These are phyloP conservation scores for Cyprinodon variegatus DNA, from an alignment of 2,113 vertebrate species.

Conservation along the genomic window DNA sequence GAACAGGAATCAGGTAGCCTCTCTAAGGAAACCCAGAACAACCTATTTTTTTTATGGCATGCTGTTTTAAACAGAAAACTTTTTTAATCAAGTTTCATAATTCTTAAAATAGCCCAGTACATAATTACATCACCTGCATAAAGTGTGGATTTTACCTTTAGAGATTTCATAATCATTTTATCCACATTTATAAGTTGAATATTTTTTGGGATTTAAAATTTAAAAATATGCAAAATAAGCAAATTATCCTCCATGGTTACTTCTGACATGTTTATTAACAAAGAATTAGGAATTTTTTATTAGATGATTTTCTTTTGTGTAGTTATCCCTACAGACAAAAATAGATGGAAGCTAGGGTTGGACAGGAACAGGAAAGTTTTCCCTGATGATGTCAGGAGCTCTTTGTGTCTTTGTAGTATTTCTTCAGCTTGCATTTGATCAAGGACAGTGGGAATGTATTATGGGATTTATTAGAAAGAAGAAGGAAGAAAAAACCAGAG, in stretches of 20 bases:
- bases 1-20: constrained; percentile 54
- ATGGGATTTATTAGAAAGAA: constrained; percentile 51
- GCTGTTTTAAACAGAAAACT: neutral
- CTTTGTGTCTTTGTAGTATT: constrained; percentile 29
- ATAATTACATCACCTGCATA: constrained; percentile 22
- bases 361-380: constrained; percentile 32
- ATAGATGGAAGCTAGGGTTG: constrained; percentile 57
- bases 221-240: constrained; percentile 65
- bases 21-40: constrained; percentile 37
- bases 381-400: constrained; percentile 61
- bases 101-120: neutral
- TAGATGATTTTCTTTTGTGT: constrained; percentile 58
- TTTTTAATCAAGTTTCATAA: neutral
- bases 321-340: constrained; percentile 70
- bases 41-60: neutral
- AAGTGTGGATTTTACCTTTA: constrained; percentile 16
- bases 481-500: constrained; percentile 33
- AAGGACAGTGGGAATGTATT: constrained; percentile 18
- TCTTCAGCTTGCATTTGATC: neutral
- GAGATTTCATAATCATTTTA: constrained; percentile 58
- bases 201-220: constrained; percentile 55
- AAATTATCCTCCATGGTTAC: neutral
- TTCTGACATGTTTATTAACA: too few relatives aligned
- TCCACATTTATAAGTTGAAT: constrained; percentile 67
- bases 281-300: constrained; percentile 40